Percentiles rank a stretch among this genome's conserved stretches.
Conservation (phyloP, 2,888 invertebrate species). For the Galerucella pusilla region DNA sequence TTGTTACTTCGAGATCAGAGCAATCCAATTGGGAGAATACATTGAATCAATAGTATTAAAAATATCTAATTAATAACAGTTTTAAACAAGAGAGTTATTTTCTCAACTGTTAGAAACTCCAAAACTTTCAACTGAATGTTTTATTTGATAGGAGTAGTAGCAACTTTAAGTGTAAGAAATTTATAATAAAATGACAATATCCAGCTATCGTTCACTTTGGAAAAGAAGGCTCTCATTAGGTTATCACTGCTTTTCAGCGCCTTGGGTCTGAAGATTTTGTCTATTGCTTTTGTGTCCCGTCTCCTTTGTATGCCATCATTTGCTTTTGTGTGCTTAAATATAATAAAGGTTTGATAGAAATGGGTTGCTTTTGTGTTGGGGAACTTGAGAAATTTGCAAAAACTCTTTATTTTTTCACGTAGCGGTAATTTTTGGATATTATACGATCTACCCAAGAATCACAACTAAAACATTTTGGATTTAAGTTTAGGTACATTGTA, state of each 20-base stretch:
- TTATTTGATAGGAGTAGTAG: background rate
- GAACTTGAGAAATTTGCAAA: background rate
- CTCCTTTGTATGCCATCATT: slow-evolving; percentile 16
- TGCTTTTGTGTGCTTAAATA: slow-evolving; percentile 15
- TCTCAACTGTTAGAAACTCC: no score
- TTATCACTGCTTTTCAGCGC: slow-evolving; percentile 19
- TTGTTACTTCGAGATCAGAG: no score
- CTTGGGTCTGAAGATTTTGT: slow-evolving; percentile 5
- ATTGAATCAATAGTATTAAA: no score
- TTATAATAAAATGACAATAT: slow-evolving; percentile 13
- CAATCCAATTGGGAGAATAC: no score
- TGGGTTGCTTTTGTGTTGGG: background rate
- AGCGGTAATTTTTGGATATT: background rate
- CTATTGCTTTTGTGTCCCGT: slow-evolving; percentile 25
- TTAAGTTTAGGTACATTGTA: no score
- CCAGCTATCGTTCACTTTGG: slow-evolving; percentile 18
- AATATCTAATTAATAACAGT: no score
- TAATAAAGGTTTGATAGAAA: background rate
- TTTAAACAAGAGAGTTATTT: no score
- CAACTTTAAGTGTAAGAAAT: background rate
- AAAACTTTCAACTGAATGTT: no score
- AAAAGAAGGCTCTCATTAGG: slow-evolving; percentile 27
- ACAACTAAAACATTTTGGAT: no score
- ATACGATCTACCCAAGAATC: background rate
- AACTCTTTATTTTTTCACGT: background rate